Percentiles rank a stretch among this genome's conserved stretches.
phyloP scores from a whole-genome alignment of 1,140 invertebrate species.

The Caenorhabditis remanei region DNA sequence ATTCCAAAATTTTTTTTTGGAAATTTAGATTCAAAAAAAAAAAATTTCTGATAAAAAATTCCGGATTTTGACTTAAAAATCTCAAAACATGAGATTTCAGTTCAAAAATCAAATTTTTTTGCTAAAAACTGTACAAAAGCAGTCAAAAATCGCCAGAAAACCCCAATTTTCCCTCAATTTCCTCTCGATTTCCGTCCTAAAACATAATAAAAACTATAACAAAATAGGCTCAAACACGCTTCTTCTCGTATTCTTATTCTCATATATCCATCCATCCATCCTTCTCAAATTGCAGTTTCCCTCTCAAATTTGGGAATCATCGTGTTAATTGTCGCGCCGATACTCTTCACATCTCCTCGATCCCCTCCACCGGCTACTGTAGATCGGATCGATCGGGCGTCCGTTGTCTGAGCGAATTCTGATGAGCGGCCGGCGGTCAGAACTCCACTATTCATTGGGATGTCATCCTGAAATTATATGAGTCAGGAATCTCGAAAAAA shows the following conservation, averaged over 20 bases:
- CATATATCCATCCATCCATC: no score
- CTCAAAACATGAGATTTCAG: no score
- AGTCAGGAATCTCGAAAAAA: not conserved
- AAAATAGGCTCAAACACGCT: not conserved
- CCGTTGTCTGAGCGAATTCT: not conserved
- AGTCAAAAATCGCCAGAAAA: no score
- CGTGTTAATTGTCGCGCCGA: constrained; percentile 55
- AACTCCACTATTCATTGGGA: not conserved
- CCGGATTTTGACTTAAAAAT: no score
- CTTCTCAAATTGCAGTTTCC: constrained; percentile 74
- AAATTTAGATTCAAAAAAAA: not conserved
- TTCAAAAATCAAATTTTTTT: no score
- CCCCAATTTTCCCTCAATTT: no score
- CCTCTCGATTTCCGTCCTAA: no score
- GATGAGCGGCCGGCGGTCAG: not conserved
- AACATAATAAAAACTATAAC: no score
- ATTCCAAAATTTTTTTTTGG: not conserved
- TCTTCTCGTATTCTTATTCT: not conserved
- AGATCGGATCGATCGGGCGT: constrained; percentile 33
- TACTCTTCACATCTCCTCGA: constrained; percentile 11
- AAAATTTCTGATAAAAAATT: no score
- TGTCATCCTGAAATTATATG: constrained; percentile 4
- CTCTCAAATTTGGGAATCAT: constrained; percentile 66
- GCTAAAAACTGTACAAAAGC: no score
- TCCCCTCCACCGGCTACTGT: not conserved